These are phyloP conservation scores for Paramormyrops hopkinsi DNA, from an alignment of 2,797 vertebrate genomes.

Conservation along the genomic window DNA sequence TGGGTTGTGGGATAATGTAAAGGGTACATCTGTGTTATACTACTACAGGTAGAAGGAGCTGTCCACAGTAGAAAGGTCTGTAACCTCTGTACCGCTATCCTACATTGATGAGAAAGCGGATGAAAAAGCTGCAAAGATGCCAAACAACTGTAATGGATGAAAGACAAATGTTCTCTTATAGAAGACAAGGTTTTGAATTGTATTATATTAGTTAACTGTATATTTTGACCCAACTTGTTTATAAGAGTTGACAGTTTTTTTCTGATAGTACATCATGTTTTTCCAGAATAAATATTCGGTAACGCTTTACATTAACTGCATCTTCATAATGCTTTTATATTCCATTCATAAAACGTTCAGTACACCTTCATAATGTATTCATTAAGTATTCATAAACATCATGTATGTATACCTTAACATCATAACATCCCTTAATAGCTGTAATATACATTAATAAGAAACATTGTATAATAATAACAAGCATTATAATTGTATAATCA, in stretches of 20 bases:
- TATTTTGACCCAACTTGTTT: neutral
- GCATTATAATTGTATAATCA: too few species aligned
- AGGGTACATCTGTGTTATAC: neutral
- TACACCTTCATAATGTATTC: too few species aligned
- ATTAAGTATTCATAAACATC: too few species aligned
- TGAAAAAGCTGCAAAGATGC: neutral
- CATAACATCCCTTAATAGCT: too few species aligned
- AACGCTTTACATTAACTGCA: too few species aligned
- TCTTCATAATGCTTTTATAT: too few species aligned
- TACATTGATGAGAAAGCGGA: neutral
- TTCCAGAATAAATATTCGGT: neutral
- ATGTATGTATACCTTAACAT: too few species aligned
- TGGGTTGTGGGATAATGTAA: neutral
- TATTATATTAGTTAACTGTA: neutral
- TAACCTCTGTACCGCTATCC: neutral
- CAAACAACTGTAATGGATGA: neutral
- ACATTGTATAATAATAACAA: too few species aligned
- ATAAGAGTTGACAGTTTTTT: neutral
- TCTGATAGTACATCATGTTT: neutral
- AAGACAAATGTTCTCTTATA: neutral
- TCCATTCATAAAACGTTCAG: too few species aligned
- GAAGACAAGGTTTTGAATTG: neutral
- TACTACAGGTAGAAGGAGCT: neutral
- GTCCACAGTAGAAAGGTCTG: neutral
- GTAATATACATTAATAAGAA: too few species aligned